A percentile compares a stretch with the other conserved stretches of the same genome.
Evolutionary conservation across 2,888 invertebrate species (phyloP).

Genomic region (Cynaeus angustus): DNA sequence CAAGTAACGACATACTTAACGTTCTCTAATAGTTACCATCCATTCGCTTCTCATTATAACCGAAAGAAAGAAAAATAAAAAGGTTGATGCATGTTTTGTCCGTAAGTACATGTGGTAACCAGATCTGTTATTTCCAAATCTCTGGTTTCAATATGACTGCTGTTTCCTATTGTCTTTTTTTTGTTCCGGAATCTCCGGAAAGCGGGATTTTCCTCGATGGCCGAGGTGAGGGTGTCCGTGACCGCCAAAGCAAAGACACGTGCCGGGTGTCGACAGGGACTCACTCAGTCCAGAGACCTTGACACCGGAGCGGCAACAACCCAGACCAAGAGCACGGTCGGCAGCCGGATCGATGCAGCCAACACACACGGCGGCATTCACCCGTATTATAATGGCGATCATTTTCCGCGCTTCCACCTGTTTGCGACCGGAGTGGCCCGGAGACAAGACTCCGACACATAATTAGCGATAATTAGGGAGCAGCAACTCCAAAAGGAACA

Average conservation of each 20-base stretch:
- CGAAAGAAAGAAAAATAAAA: too few species aligned
- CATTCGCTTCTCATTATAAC: too few species aligned
- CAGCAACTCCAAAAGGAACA: neutral
- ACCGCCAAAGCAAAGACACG: conserved; percentile 48
- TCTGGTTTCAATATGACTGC: too few species aligned
- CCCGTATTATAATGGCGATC: conserved; percentile 44
- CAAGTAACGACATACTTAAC: too few species aligned
- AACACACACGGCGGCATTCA: conserved; percentile 45
- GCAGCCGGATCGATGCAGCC: conserved; percentile 51
- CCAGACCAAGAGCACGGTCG: conserved; percentile 47
- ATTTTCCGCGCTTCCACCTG: conserved; percentile 43
- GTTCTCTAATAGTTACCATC: too few species aligned
- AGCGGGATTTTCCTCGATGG: too few species aligned
- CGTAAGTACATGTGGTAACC: too few species aligned
- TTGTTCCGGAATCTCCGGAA: too few species aligned
- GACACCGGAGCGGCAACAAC: conserved; percentile 51
- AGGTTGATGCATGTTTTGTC: too few species aligned
- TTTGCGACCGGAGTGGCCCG: conserved; percentile 23
- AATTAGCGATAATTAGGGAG: conserved; percentile 4
- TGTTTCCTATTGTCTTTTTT: too few species aligned
- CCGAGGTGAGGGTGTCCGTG: conserved; percentile 37
- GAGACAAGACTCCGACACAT: conserved; percentile 1
- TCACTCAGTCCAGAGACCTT: conserved; percentile 50
- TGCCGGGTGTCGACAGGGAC: conserved; percentile 49
- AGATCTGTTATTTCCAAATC: too few species aligned